Conservation (phyloP, 2,888 invertebrate species). For the Podotricha telesiphe region DNA sequence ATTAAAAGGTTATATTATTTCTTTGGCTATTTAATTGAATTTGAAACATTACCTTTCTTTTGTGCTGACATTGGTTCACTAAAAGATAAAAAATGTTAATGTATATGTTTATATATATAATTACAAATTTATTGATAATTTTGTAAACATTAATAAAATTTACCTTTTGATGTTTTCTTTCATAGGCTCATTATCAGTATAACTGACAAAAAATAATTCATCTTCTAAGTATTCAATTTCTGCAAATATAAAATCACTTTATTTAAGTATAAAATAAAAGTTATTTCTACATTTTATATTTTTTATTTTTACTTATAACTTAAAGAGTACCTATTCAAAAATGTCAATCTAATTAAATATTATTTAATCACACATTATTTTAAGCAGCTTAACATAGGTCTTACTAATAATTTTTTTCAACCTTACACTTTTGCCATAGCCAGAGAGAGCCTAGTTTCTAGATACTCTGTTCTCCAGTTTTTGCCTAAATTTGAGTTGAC, state of each 20-base stretch:
- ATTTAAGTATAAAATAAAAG: not conserved
- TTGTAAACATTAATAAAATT: slow-evolving; percentile 3
- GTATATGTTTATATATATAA: too few relatives aligned
- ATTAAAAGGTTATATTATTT: not conserved
- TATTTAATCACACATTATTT: too few relatives aligned
- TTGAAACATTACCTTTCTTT: slow-evolving; percentile 17
- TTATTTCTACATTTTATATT: not conserved
- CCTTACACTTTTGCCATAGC: too few relatives aligned
- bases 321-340: too few relatives aligned
- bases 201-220: slow-evolving; percentile 45
- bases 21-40: not conserved
- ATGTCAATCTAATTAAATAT: too few relatives aligned
- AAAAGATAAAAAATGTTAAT: slow-evolving; percentile 1
- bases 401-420: too few relatives aligned
- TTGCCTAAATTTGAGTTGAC: too few relatives aligned
- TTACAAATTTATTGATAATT: too few relatives aligned
- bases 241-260: slow-evolving; percentile 46
- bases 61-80: slow-evolving; percentile 7
- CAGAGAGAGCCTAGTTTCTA: too few relatives aligned
- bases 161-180: slow-evolving; percentile 40
- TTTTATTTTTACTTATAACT: not conserved
- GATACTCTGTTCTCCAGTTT: too few relatives aligned
- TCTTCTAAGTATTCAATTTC: slow-evolving; percentile 60
- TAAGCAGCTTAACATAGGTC: too few relatives aligned
- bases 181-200: slow-evolving; percentile 37